Percentiles rank a stretch among this genome's conserved stretches.
Conservation (phyloP, 2,888 invertebrate genomes). For the Pachymerium ferrugineum region DNA sequence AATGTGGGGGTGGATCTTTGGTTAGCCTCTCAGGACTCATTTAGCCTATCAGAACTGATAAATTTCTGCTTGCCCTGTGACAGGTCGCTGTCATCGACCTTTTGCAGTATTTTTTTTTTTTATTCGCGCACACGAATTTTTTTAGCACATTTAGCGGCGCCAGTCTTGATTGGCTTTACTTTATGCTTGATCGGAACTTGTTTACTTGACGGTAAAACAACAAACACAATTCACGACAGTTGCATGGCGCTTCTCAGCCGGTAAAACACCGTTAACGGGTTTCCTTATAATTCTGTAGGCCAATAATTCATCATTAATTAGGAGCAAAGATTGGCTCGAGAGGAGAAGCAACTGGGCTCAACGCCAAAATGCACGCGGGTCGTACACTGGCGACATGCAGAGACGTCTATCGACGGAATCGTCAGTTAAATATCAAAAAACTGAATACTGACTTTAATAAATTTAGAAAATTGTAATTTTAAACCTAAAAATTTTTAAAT, state of each 20-base stretch:
- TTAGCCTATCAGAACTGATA: constrained; percentile 25
- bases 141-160: neutral
- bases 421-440: neutral
- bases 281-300: neutral
- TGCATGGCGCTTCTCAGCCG: neutral
- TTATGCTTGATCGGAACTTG: neutral
- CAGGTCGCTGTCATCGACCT: constrained; percentile 27
- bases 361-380: neutral
- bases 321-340: neutral
- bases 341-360: neutral
- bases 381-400: neutral
- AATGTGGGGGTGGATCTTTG: constrained; percentile 8
- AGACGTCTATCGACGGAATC: neutral
- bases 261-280: neutral
- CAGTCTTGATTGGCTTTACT: neutral
- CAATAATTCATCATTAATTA: constrained; percentile 27
- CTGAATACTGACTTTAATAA: neutral
- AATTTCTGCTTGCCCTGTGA: constrained; percentile 19
- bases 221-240: neutral
- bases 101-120: neutral
- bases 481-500: neutral
- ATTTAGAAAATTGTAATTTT: neutral
- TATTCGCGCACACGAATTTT: too few relatives aligned
- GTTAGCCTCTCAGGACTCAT: constrained; percentile 3
- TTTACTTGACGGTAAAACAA: neutral